Base-by-base conservation (phyloP, 1,140 invertebrate genomes). In the Ylistrum balloti region DNA sequence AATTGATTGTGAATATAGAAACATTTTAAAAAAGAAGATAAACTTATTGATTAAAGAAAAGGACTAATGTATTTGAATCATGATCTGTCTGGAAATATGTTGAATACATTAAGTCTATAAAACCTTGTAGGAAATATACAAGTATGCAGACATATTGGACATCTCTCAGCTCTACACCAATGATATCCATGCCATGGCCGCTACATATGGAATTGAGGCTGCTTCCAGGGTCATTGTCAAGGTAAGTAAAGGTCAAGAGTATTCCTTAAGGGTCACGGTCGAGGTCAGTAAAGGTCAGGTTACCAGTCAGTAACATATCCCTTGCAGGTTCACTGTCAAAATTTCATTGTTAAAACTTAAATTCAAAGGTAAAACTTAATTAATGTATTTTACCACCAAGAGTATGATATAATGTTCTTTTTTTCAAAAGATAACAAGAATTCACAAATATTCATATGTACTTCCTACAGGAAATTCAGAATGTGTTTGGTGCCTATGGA, bases 401-500 rank as follows among this genome's bases (percentile, higher is more conserved):
- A n/a, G n/a, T n/a, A n/a, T n/a, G n/a, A n/a, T n/a, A n/a, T n/a
- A n/a, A n/a, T n/a, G n/a, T n/a, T n/a, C n/a, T n/a, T n/a, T n/a
- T n/a, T n/a, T n/a, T n/a, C n/a, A n/a, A n/a, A n/a, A n/a, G n/a
- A n/a, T n/a, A n/a, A n/a, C n/a, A n/a, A n/a, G n/a, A n/a, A n/a
- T n/a, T n/a, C n/a, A n/a, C n/a, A 48, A 2, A 20, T 20, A 48
- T 48, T 48, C 22, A 17, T 90, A 33, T 89, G n/a, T 91, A 41
- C 34, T 90, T 90, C 86, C 95, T 94, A 33, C 95, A 97, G 97
- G 99, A 99, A 97, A 98, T 99, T 41, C 97, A 98, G 95, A 98
- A 98, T 95, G 99, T 99, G 22, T 99, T 99, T 95, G 98, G 98
- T 94, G 98, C 98, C 5, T 99, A 99, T 95, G 99, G 99, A 33